phyloP scores from a whole-genome alignment of 2,888 invertebrate species.

The Raillietiella orientalis region DNA sequence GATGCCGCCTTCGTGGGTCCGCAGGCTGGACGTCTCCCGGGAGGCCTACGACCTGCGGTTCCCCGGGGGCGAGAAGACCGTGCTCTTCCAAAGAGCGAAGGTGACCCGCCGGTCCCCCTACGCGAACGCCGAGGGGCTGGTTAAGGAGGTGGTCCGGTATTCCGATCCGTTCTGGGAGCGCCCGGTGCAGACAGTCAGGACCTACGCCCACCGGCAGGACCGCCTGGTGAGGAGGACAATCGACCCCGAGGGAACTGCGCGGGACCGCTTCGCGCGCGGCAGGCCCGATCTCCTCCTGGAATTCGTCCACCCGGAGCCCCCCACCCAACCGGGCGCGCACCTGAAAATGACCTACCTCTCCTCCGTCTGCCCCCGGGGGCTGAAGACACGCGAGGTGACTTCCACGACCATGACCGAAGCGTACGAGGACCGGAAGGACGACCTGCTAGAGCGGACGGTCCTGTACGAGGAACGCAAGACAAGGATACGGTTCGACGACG shows the following conservation, averaged over 20 bases:
- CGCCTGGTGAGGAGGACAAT: constrained; percentile 20
- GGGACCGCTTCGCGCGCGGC: too few species aligned
- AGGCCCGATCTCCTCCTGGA: too few species aligned
- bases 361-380: too few species aligned
- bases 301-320: too few species aligned
- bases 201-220: constrained; percentile 29
- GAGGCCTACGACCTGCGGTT: constrained; percentile 31
- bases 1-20: constrained; percentile 39
- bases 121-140: constrained; percentile 31
- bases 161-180: constrained; percentile 22
- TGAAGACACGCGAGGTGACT: too few species aligned
- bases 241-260: constrained; percentile 18
- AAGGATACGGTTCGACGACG: neutral
- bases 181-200: constrained; percentile 19
- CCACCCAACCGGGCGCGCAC: too few species aligned
- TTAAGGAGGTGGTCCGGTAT: constrained; percentile 24
- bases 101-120: constrained; percentile 47
- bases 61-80: constrained; percentile 25
- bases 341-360: too few species aligned
- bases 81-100: constrained; percentile 31
- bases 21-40: constrained; percentile 24
- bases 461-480: too few species aligned
- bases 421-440: neutral
- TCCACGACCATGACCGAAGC: constrained; percentile 2
- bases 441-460: too few species aligned